These are phyloP conservation scores for Eupithecia centaureata DNA, from an alignment of 2,888 invertebrate genomes.

Conservation along the genomic window DNA sequence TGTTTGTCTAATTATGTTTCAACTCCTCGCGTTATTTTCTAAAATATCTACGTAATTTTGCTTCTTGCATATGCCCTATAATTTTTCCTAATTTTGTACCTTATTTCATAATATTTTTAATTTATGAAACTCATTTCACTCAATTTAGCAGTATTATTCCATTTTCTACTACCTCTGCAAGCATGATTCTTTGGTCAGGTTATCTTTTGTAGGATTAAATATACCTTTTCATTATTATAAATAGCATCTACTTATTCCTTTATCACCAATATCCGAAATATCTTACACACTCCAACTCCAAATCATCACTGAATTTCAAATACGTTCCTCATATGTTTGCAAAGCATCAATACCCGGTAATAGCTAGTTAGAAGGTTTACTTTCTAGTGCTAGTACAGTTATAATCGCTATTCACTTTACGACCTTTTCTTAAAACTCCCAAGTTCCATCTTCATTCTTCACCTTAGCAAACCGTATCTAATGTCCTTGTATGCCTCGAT, in stretches of 20 bases:
- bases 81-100: neutral
- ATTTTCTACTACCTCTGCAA: neutral
- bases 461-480: neutral
- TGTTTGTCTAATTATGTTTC: neutral
- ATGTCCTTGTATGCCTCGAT: neutral
- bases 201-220: neutral
- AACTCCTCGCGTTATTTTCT: neutral
- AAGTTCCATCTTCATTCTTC: neutral
- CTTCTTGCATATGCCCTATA: neutral
- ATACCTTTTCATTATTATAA: neutral
- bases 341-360: neutral
- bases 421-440: neutral
- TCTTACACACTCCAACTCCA: neutral
- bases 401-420: neutral
- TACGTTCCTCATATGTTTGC: neutral
- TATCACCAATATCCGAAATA: neutral
- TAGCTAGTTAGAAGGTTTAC: neutral
- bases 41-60: neutral
- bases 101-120: neutral
- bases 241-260: neutral
- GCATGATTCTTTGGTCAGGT: neutral
- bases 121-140: too few species aligned
- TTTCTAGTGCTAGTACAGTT: neutral
- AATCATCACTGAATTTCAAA: neutral
- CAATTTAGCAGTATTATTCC: neutral